Percentiles rank a stretch among this genome's conserved stretches.
phyloP scores from a whole-genome alignment of 2,113 vertebrate species.

The Ranitomeya variabilis region DNA sequence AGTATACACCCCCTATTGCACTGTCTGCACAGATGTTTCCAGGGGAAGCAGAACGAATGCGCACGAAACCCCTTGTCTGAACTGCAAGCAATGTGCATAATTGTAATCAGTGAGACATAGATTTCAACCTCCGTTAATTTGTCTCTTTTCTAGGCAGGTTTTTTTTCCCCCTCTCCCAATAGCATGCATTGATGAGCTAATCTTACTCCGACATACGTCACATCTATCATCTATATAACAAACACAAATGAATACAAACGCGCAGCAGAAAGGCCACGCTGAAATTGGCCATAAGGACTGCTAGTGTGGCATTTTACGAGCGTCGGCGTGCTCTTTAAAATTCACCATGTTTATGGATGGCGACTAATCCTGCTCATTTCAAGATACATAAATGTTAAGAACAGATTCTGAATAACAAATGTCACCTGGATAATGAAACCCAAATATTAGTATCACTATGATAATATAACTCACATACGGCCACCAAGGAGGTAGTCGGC shows the following conservation, averaged over 20 bases:
- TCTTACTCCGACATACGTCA: constrained; percentile 37
- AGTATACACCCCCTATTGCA: constrained; percentile 36
- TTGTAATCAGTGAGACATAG: constrained; percentile 49
- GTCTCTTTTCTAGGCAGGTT: constrained; percentile 41
- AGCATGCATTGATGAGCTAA: constrained; percentile 27
- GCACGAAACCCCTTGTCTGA: constrained; percentile 42
- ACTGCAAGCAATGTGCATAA: constrained; percentile 49
- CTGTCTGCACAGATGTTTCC: constrained; percentile 46
- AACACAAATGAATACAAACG: constrained; percentile 39
- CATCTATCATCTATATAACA: constrained; percentile 47
- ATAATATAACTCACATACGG: background rate
- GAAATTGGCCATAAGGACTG: constrained; percentile 49
- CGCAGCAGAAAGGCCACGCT: constrained; percentile 37
- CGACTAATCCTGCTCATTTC: constrained; percentile 52
- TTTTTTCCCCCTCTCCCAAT: constrained; percentile 14
- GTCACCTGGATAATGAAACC: constrained; percentile 36
- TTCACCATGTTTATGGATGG: constrained; percentile 50
- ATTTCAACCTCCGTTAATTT: constrained; percentile 52
- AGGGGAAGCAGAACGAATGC: constrained; percentile 27
- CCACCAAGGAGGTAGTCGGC: background rate
- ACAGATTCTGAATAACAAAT: constrained; percentile 50
- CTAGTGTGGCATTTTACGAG: constrained; percentile 45
- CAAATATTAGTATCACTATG: constrained; percentile 44
- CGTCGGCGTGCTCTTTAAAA: constrained; percentile 46
- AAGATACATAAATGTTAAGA: constrained; percentile 52